Conservation (phyloP, 2,888 invertebrate genomes). For the Uropetala carovei region DNA sequence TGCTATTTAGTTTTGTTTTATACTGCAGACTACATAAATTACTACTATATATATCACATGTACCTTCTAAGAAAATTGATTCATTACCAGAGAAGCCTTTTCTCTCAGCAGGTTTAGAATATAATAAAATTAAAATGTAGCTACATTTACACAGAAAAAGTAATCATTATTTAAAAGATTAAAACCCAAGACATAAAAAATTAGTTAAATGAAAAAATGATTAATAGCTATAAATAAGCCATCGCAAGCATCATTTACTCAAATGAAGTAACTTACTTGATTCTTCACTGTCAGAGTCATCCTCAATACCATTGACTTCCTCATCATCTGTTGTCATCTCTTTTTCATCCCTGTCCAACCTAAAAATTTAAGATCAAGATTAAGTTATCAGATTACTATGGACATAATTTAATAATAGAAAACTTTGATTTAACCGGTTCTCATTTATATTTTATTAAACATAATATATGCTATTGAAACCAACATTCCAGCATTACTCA, state of each 20-base stretch:
- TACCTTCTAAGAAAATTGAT: not conserved
- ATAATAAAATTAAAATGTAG: constrained; percentile 24
- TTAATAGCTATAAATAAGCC: not conserved
- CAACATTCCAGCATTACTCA: too few species aligned
- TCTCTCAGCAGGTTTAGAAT: not conserved
- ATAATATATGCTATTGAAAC: too few species aligned
- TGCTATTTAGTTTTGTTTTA: too few species aligned
- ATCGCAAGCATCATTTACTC: not conserved
- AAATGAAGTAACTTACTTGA: constrained; percentile 70
- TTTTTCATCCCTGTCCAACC: constrained; percentile 86
- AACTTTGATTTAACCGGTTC: too few species aligned
- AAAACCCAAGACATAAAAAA: not conserved
- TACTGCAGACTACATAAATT: not conserved
- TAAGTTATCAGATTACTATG: not conserved
- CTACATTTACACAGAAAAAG: not conserved
- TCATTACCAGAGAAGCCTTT: not conserved
- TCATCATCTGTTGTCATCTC: constrained; percentile 87
- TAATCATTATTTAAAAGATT: not conserved
- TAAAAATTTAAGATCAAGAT: constrained; percentile 72
- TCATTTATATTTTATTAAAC: too few species aligned
- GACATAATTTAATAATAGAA: not conserved
- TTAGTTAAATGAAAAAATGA: not conserved
- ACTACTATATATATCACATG: not conserved
- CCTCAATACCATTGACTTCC: constrained; percentile 88
- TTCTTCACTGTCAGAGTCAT: constrained; percentile 83